A percentile compares a stretch with the other conserved stretches of the same genome.
Evolutionary conservation across 2,888 invertebrate genomes (phyloP).

Genomic region (Pinctada fucata): DNA sequence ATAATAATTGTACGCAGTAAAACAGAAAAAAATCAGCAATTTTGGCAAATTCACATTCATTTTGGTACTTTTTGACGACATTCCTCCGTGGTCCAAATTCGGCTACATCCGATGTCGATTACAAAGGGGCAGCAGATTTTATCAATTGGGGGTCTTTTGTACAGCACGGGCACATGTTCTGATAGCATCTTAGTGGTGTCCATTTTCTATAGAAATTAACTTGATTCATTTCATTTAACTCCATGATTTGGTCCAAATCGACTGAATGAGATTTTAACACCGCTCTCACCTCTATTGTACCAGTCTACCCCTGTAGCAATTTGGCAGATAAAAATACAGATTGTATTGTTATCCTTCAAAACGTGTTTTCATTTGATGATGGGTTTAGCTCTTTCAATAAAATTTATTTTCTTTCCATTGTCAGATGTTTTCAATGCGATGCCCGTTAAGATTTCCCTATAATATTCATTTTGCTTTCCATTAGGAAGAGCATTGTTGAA

Average conservation of each 20-base stretch:
- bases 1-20: no score
- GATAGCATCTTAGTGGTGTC: conserved; percentile 30
- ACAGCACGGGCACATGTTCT: not conserved
- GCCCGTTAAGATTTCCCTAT: not conserved
- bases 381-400: conserved; percentile 20
- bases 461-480: conserved; percentile 1
- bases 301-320: conserved; percentile 19
- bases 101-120: not conserved
- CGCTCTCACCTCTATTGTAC: conserved; percentile 9
- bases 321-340: not conserved
- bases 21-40: no score
- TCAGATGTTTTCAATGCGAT: not conserved
- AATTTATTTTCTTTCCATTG: conserved; percentile 25
- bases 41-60: no score
- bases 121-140: not conserved
- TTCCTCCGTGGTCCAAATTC: no score
- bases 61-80: no score
- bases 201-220: conserved; percentile 26
- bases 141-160: conserved; percentile 1
- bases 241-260: conserved; percentile 22
- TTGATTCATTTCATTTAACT: conserved; percentile 34
- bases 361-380: conserved; percentile 16
- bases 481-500: not conserved
- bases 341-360: conserved; percentile 19
- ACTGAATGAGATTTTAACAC: conserved; percentile 18